These are phyloP conservation scores for Climacteris rufus DNA, from an alignment of 2,113 vertebrate species.

Conservation along the genomic window DNA sequence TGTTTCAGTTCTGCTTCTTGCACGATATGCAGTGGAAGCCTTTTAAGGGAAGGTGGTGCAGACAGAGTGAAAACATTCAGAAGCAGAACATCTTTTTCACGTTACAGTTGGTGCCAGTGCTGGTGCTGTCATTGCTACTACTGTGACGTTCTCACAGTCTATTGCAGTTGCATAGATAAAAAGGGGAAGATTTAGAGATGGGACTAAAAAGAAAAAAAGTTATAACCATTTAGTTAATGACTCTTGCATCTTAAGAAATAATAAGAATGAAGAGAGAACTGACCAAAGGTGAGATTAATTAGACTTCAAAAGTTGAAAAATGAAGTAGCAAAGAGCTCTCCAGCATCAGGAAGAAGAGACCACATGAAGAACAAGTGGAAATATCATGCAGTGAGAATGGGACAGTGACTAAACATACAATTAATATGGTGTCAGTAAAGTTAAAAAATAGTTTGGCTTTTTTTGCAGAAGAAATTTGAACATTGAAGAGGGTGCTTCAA, in stretches of 20 bases:
- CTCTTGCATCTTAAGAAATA: neutral
- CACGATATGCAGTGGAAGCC: constrained; percentile 57
- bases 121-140: neutral
- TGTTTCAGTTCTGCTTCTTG: constrained; percentile 54
- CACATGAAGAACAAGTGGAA: neutral
- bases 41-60: constrained; percentile 70
- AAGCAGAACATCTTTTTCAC: constrained; percentile 57
- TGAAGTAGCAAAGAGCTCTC: neutral
- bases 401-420: fast-evolving
- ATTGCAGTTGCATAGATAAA: neutral
- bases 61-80: constrained; percentile 53
- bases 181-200: neutral
- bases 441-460: neutral
- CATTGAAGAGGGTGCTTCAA: neutral
- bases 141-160: constrained; percentile 1
- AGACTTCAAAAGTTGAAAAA: neutral
- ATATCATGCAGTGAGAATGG: neutral
- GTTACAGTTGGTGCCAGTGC: constrained; percentile 1
- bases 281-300: neutral
- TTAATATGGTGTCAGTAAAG: neutral
- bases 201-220: neutral
- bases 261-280: neutral
- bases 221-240: neutral
- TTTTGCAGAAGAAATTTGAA: neutral
- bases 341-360: neutral